Conservation (phyloP, 2,797 vertebrate genomes). For the Hemitrygon akajei region DNA sequence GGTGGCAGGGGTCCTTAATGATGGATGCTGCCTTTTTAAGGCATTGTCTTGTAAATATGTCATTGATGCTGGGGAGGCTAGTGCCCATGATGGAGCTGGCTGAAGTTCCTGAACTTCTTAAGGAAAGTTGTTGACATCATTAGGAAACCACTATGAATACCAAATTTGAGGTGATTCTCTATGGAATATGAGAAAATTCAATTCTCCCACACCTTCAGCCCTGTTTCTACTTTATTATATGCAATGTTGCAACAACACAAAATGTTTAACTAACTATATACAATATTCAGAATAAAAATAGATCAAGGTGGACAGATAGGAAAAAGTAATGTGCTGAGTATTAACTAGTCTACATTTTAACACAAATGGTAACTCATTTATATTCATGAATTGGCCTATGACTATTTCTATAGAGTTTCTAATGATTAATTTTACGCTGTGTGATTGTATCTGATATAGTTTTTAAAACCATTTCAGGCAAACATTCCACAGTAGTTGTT, state of each 20-base stretch:
- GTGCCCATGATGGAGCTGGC: too few relatives aligned
- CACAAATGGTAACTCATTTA: not conserved
- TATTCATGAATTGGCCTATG: not conserved
- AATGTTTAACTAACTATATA: not conserved
- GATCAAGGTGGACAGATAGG: not conserved
- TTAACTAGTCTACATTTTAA: not conserved
- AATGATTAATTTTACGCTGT: not conserved
- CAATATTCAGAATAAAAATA: not conserved
- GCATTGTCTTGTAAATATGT: too few relatives aligned
- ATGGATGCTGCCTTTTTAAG: too few relatives aligned
- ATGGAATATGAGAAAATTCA: not conserved
- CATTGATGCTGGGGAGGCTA: too few relatives aligned
- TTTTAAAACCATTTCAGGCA: slow-evolving; percentile 16
- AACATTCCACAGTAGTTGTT: not conserved
- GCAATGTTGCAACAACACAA: not conserved
- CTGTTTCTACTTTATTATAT: not conserved
- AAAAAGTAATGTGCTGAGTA: not conserved
- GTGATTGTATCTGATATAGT: not conserved
- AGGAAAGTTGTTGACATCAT: not conserved
- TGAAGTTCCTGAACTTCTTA: not conserved
- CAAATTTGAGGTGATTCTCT: too few relatives aligned
- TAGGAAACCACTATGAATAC: not conserved
- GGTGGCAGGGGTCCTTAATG: too few relatives aligned
- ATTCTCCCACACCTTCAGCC: not conserved
- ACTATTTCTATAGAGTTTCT: not conserved